phyloP scores from a whole-genome alignment of 2,888 invertebrate genomes.

The Rhimphoctona megacephalus region DNA sequence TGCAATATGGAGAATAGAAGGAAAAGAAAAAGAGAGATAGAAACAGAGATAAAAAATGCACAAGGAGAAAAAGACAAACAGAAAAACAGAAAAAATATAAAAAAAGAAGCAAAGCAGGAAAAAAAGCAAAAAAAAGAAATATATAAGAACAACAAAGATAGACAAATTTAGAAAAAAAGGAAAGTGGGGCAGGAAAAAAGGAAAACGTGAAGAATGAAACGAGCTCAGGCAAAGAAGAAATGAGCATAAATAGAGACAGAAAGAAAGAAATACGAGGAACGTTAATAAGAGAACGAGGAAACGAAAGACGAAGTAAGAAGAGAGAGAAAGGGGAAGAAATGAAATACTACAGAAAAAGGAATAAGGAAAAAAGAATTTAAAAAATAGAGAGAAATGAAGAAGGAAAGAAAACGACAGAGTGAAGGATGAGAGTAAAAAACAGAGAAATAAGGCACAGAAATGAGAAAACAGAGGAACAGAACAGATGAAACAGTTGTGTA shows the following conservation, averaged over 20 bases:
- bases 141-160: not conserved
- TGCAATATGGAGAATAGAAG: slow-evolving; percentile 8
- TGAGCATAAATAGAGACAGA: not conserved
- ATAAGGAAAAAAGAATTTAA: not conserved
- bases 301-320: not conserved
- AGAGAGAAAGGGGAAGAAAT: not conserved
- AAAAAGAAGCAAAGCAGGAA: not conserved
- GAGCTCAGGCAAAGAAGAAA: not conserved
- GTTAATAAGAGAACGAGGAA: not conserved
- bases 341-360: not conserved
- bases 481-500: not conserved
- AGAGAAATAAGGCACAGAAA: not conserved
- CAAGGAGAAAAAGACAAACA: not conserved
- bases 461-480: not conserved
- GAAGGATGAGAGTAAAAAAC: not conserved
- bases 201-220: not conserved
- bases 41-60: not conserved
- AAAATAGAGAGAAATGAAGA: not conserved
- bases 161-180: not conserved
- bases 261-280: not conserved
- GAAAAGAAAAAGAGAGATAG: not conserved
- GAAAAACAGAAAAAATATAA: not conserved
- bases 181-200: not conserved
- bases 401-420: not conserved
- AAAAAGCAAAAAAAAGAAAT: not conserved